A percentile compares a stretch with the other conserved stretches of the same genome.
Evolutionary conservation across 2,113 vertebrate species (phyloP).

Genomic region (Burhinus oedicnemus): DNA sequence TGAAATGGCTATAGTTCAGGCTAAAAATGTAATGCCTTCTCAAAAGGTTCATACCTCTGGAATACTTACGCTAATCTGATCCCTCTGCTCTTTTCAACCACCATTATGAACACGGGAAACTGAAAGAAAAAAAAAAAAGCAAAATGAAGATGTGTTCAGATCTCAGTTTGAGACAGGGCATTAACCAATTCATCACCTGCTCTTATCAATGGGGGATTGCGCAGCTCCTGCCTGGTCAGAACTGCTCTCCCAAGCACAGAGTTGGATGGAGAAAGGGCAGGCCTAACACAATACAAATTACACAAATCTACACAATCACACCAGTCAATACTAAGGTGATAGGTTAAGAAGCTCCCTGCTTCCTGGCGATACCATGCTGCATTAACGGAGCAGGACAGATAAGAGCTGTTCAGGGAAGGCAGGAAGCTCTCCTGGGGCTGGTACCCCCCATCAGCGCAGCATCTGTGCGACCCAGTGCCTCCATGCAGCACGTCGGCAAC

Average conservation of each 20-base stretch:
- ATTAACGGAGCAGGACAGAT: neutral
- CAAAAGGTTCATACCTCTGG: neutral
- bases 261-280: neutral
- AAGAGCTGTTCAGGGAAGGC: neutral
- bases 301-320: neutral
- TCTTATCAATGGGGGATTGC: neutral
- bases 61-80: neutral
- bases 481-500: neutral
- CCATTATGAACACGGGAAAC: neutral
- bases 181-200: neutral
- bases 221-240: neutral
- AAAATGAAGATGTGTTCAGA: neutral
- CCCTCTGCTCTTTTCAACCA: neutral
- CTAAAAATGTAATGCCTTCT: neutral
- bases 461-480: neutral
- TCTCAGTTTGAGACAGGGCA: neutral
- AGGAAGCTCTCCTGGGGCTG: neutral
- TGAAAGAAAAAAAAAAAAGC: fast-evolving
- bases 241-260: neutral
- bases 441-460: neutral
- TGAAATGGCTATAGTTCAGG: neutral
- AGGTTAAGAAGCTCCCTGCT: neutral
- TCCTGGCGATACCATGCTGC: neutral
- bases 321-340: neutral
- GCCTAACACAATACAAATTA: neutral